phyloP scores from a whole-genome alignment of 2,888 invertebrate species.

The Drosophila putrida region DNA sequence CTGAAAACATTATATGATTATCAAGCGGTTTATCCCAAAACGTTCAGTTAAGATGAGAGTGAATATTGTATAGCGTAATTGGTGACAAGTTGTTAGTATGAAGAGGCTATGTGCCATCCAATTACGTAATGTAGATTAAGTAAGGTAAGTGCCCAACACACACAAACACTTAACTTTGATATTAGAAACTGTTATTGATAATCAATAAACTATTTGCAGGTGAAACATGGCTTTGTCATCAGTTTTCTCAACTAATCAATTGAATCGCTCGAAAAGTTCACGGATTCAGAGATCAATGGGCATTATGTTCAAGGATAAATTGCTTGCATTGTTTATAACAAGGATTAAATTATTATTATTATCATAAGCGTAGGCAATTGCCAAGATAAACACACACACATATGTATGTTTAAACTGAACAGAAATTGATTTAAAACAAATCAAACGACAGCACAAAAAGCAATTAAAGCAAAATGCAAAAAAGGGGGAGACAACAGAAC shows the following conservation, averaged over 20 bases:
- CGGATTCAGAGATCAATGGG: constrained; percentile 85
- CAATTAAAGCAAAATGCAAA: constrained; percentile 26
- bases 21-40: constrained; percentile 93
- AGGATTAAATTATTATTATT: no score
- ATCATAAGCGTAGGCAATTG: constrained; percentile 14
- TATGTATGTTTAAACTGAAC: background rate
- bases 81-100: constrained; percentile 95
- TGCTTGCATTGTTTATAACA: constrained; percentile 82
- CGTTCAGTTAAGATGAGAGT: constrained; percentile 92
- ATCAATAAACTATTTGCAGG: constrained; percentile 84
- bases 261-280: constrained; percentile 86
- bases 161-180: background rate
- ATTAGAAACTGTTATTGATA: background rate
- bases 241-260: constrained; percentile 91
- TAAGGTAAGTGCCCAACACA: constrained; percentile 87
- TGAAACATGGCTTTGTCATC: constrained; percentile 90
- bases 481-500: constrained; percentile 3
- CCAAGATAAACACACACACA: constrained; percentile 12
- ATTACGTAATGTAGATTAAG: constrained; percentile 93
- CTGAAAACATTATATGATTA: constrained; percentile 93
- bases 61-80: constrained; percentile 93
- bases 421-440: constrained; percentile 10
- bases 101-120: constrained; percentile 92
- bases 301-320: constrained; percentile 87
- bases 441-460: constrained; percentile 3